A percentile compares a stretch with the other conserved stretches of the same genome.
Conservation (phyloP, 2,113 vertebrate species). For the Cygnus buccinator region DNA sequence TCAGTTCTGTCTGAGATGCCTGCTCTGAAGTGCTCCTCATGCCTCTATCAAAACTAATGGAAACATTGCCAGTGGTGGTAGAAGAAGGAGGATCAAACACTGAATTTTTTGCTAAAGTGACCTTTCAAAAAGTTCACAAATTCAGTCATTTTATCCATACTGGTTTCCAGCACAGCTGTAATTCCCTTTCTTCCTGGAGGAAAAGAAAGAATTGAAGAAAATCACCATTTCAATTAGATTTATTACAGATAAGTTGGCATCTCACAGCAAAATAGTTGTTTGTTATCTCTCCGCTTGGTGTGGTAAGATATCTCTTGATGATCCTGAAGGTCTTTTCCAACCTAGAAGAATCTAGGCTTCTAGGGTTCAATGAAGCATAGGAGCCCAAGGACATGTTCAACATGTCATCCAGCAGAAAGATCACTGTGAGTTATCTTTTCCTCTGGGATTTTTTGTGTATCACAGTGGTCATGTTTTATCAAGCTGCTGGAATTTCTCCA, state of each 20-base stretch:
- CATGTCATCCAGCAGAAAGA: background rate
- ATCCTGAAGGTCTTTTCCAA: background rate
- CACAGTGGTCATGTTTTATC: background rate
- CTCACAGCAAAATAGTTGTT: background rate
- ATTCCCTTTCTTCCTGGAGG: conserved; percentile 18
- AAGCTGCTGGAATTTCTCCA: conserved; percentile 19
- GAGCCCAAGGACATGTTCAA: background rate
- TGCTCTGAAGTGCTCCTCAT: background rate
- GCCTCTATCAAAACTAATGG: background rate
- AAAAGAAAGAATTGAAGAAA: background rate
- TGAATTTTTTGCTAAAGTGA: background rate
- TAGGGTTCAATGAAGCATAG: background rate
- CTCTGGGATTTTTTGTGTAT: background rate
- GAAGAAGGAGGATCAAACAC: background rate
- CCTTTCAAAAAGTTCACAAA: background rate
- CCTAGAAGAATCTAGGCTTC: background rate
- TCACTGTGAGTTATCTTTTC: background rate
- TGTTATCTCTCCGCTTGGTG: background rate
- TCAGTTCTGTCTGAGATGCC: background rate
- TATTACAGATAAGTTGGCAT: background rate
- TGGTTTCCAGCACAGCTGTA: background rate
- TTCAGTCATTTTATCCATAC: background rate
- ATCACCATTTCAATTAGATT: background rate
- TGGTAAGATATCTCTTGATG: background rate
- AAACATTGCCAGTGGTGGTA: background rate